Base-by-base conservation (phyloP, 1,140 invertebrate species). In the Leptinotarsa defecta region DNA sequence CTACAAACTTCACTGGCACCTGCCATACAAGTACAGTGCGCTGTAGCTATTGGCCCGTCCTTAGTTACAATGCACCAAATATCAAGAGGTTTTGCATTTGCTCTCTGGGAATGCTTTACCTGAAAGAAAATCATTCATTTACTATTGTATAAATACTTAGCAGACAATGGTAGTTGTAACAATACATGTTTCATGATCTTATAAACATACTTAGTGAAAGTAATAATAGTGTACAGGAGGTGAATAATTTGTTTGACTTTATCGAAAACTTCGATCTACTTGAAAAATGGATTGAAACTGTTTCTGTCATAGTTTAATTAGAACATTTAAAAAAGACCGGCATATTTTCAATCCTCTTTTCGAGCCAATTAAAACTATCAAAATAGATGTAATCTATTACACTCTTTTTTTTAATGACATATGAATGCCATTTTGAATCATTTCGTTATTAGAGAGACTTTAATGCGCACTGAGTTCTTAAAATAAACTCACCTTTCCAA, bases 21-120 rank as follows among this genome's bases (percentile, higher is more conserved):
- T 70, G 68, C 68, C 68, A 70, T 48, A 49, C 68, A 70, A 15
- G 68, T 70, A 70, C 68, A 70, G 68, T 70, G 68, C 8, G 17
- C 34, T n/a, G 17, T 70, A 19, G 68, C 15, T 19, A 70, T 43
- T 48, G 68, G n/a, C 15, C 48, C 68, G 48, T 70, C 68, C 22
- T 48, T 24, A 48, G 27, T 49, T 17, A 70, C 22, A 24, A 70
- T 70, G 22, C 68, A 70, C 68, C 68, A 70, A 48, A 70, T 48
- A n/a, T 70, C 48, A 48, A 70, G 34, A 15, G 48, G 68, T 22
- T 70, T 70, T 15, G 48, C 24, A 70, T 22, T 70, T 17, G 68
- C 68, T 70, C n/a, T 70, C 68, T 19, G 4, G 17, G 68, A 70
- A 48, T 70, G 68, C 22, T 70, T 70, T 22, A 70, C 68, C 68